These are phyloP conservation scores for Sisor rabdophorus DNA, from an alignment of 2,113 vertebrate species.

Conservation along the genomic window DNA sequence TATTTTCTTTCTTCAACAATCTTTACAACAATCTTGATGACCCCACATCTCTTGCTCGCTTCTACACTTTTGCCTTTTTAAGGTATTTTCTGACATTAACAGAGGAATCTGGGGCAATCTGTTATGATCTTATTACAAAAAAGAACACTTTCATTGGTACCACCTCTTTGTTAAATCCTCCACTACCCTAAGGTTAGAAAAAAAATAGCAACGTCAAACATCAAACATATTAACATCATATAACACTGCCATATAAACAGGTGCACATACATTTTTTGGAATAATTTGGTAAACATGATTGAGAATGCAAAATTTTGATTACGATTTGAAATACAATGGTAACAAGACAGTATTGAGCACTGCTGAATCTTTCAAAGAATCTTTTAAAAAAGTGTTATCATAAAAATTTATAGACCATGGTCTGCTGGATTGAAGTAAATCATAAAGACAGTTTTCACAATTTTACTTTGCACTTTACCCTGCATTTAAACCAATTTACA, in stretches of 20 bases:
- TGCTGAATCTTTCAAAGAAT: conserved; percentile 77
- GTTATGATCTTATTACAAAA: conserved; percentile 76
- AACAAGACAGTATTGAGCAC: conserved; percentile 66
- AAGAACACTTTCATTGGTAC: conserved; percentile 73
- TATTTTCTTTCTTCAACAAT: conserved; percentile 21
- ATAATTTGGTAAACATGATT: conserved; percentile 4
- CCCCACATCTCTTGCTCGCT: conserved; percentile 21
- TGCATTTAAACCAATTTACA: conserved; percentile 71
- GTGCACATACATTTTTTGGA: conserved; percentile 45
- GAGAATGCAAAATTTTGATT: too few relatives aligned
- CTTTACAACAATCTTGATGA: conserved; percentile 19
- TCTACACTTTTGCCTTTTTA: conserved; percentile 63
- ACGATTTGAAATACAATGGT: too few relatives aligned
- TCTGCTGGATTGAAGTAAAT: conserved; percentile 72
- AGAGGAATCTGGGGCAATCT: conserved; percentile 72
- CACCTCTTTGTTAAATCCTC: conserved; percentile 66
- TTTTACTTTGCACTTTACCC: conserved; percentile 61
- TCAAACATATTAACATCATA: conserved; percentile 68
- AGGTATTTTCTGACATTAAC: conserved; percentile 72
- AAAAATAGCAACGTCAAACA: conserved; percentile 82
- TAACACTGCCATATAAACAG: conserved; percentile 49
- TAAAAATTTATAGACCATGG: conserved; percentile 70
- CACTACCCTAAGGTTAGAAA: conserved; percentile 70
- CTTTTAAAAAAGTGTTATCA: conserved; percentile 84
- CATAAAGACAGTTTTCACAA: conserved; percentile 65